Evolutionary conservation across 2,113 vertebrate genomes (phyloP).

Genomic region (Nematolebias whitei): DNA sequence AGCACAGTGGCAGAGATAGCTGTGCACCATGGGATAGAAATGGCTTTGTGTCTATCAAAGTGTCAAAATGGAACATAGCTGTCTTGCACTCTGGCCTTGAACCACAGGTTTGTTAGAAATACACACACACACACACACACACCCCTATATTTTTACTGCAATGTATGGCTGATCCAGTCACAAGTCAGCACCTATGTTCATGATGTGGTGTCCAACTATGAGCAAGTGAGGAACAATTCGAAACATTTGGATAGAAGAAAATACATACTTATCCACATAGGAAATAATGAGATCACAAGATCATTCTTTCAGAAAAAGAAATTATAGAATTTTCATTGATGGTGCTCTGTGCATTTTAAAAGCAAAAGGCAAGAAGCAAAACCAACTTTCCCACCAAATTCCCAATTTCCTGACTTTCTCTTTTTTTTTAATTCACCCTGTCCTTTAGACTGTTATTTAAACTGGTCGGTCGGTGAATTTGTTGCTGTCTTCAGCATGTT

Average conservation of each 20-base stretch:
- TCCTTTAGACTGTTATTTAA: constrained; percentile 22
- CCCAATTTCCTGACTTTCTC: not conserved
- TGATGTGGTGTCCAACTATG: constrained; percentile 20
- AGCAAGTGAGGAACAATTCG: not conserved
- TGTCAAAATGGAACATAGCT: constrained; percentile 65
- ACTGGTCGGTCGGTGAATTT: too few species aligned
- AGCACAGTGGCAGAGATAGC: constrained; percentile 50
- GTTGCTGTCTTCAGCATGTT: too few species aligned
- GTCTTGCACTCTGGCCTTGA: constrained; percentile 57
- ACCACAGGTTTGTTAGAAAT: too few species aligned
- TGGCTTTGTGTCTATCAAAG: constrained; percentile 65
- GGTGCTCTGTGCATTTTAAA: constrained; percentile 44
- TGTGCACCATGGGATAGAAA: constrained; percentile 58
- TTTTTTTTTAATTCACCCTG: constrained; percentile 1
- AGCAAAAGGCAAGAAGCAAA: constrained; percentile 32
- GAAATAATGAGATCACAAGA: too few species aligned
- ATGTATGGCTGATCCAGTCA: constrained; percentile 50
- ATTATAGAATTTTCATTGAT: constrained; percentile 44
- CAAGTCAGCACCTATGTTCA: constrained; percentile 29
- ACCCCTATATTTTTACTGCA: constrained; percentile 26
- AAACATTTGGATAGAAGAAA: constrained; percentile 1
- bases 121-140: constrained; percentile 19
- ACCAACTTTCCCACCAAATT: constrained; percentile 8
- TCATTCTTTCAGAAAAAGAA: constrained; percentile 49
- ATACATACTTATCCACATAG: too few species aligned